phyloP scores from a whole-genome alignment of 2,113 vertebrate species.

The Pungitius pungitius region DNA sequence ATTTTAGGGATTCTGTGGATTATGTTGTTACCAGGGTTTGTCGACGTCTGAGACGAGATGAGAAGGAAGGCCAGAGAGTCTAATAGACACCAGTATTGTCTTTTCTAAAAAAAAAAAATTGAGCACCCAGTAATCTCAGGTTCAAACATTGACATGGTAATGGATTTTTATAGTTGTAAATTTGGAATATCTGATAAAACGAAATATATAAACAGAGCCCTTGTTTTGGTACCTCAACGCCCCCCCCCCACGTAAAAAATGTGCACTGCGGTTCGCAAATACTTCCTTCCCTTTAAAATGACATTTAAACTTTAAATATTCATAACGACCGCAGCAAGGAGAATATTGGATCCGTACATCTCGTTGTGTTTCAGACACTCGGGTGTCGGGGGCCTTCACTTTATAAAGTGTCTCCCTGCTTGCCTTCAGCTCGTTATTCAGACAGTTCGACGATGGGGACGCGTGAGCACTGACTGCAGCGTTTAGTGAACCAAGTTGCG shows the following conservation, averaged over 20 bases:
- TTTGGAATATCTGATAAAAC: constrained; percentile 52
- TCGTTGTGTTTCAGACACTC: not conserved
- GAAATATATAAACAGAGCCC: constrained; percentile 21
- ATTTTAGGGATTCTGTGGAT: constrained; percentile 44
- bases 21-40: constrained; percentile 48
- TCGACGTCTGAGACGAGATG: constrained; percentile 20
- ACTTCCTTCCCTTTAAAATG: constrained; percentile 8
- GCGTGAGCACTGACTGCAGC: not conserved
- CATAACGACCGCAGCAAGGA: not conserved
- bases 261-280: not conserved
- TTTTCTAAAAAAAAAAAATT: constrained; percentile 52
- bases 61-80: constrained; percentile 28
- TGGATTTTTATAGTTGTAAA: constrained; percentile 61
- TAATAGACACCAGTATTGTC: constrained; percentile 14
- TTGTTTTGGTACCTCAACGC: constrained; percentile 27
- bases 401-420: constrained; percentile 12
- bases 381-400: too few relatives aligned
- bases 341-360: constrained; percentile 6
- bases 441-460: not conserved
- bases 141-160: constrained; percentile 66
- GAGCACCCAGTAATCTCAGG: constrained; percentile 77
- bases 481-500: not conserved
- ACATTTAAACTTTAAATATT: not conserved
- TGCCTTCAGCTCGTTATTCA: constrained; percentile 17
- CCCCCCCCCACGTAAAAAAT: not conserved